These are phyloP conservation scores for Lycocerus yunnanus DNA, from an alignment of 2,888 invertebrate species.

Conservation along the genomic window DNA sequence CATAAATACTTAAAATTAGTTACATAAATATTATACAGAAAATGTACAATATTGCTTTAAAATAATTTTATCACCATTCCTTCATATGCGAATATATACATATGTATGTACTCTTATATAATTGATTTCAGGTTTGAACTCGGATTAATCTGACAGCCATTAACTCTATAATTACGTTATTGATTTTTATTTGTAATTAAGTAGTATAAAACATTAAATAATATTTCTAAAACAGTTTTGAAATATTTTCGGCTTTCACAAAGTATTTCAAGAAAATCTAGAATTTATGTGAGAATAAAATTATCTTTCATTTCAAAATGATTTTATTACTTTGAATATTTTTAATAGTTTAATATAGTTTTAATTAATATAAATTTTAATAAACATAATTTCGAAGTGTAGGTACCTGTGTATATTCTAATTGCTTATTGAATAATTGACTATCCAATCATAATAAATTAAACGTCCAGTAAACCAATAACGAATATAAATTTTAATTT, in stretches of 20 bases:
- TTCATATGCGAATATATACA: background rate
- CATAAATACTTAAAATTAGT: slow-evolving; percentile 9
- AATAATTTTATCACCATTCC: slow-evolving; percentile 32
- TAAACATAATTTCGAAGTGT: background rate
- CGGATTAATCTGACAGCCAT: slow-evolving; percentile 13
- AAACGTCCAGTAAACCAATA: background rate
- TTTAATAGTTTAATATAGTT: too few relatives aligned
- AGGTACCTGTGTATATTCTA: background rate
- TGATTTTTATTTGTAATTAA: background rate
- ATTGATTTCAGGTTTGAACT: slow-evolving; percentile 36
- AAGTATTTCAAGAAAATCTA: background rate
- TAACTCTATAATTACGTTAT: background rate
- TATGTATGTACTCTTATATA: slow-evolving; percentile 27
- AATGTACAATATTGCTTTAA: slow-evolving; percentile 44
- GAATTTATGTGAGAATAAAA: background rate
- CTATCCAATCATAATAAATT: background rate
- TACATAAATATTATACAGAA: slow-evolving; percentile 37
- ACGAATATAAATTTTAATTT: background rate
- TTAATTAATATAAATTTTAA: background rate
- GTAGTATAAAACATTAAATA: background rate
- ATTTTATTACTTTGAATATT: background rate
- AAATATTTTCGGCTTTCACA: background rate
- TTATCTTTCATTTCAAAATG: background rate
- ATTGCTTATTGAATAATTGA: background rate
- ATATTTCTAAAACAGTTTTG: background rate